Base-by-base conservation (phyloP, 1,140 invertebrate species). In the Ostrea edulis region DNA sequence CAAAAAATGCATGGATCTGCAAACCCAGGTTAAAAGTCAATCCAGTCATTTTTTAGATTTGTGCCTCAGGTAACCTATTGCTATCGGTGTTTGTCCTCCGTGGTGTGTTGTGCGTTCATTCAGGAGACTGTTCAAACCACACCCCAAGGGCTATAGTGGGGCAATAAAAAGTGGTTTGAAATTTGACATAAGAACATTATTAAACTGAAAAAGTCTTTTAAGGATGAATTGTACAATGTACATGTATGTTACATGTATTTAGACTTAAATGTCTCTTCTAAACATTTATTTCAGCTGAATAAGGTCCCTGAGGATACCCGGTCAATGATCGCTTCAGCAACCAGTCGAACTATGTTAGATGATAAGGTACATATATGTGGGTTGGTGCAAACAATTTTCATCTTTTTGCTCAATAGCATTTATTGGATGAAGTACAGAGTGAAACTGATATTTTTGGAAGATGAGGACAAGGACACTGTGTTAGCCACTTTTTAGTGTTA, bases 1-100 rank as follows among this genome's bases (percentile, higher is more conserved):
- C 35, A 94, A 92, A 86, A 95, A 94, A 90, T 94, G 92, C 88
- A 90, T 92, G 58, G 94, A 95, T 29, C 90, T 95, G n/a, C 92
- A 94, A 84, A 88, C 90, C 25, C 91, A 94, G 92, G 93, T 95
- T 62, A 87, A 8, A 52, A 83, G 9, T 7, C 29, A 35, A 81
- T 81, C 25, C 22, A 35, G 14, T 20, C 8, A 44, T 44, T 44
- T 1, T 1, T 44, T 44, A 44, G 35, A 44, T 44, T 44, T 44
- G 35, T 44, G 5, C 35, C 35, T 44, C 2, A 44, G 35, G 35
- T 44, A 5, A 44, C 35, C 5, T 44, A 44, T 44, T 44, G 35
- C 35, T 44, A 1, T 44, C 35, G 5, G 35, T 44, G 35, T 44
- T 44, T 44, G 35, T 44, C 35, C 35, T 44, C 5, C 35, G 5